Base-by-base conservation (phyloP, 2,888 invertebrate genomes). In the Peribatodes rhomboidaria region DNA sequence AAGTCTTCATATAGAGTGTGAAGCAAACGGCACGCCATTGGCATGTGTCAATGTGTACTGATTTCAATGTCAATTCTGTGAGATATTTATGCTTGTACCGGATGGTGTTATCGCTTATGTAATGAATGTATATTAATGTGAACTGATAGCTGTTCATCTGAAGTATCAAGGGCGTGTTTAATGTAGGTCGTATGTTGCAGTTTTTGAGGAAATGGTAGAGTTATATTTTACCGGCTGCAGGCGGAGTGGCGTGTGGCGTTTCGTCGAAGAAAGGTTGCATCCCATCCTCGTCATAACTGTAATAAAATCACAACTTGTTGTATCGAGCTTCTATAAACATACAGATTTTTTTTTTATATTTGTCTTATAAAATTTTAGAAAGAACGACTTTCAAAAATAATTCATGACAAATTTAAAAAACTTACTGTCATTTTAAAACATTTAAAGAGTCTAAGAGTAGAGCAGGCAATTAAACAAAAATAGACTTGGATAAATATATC, bases 191-290 rank as follows among this genome's bases (percentile, higher is more conserved):
- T 49, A 27, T 27, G 52, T 1, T 53, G 31, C 11, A 55, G 16
- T n/a, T 14, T 53, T 22, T 10, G 18, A 35, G 37, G 35, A 35
- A 61, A 54, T 11, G 54, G 14, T 55, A 53, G 11, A 18, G 31
- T 54, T 52, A 58, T n/a, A 65, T 63, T 59, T 77, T 86, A 92
- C 91, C 89, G 81, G 88, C 89, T 61, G 92, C 92, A 75, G 92
- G 92, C 54, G 93, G 92, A 59, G 93, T 93, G 2, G 93, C 93
- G 54, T 93, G 93, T 53, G 93, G 93, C 27, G 93, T 93, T 80
- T 92, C 93, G 67, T 92, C 89, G 73, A 93, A 93, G 80, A 93
- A 93, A 41, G 93, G 93, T 80, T 93, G 93, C 91, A 91, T 92
- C 47, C 91, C 92, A 78, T 93, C 92, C 62, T 92, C 92, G 69